Evolutionary conservation across 2,797 vertebrate genomes (phyloP), one percentile per base, ranked within the genome.

Genomic region (Peromyscus melanophrys): DNA sequence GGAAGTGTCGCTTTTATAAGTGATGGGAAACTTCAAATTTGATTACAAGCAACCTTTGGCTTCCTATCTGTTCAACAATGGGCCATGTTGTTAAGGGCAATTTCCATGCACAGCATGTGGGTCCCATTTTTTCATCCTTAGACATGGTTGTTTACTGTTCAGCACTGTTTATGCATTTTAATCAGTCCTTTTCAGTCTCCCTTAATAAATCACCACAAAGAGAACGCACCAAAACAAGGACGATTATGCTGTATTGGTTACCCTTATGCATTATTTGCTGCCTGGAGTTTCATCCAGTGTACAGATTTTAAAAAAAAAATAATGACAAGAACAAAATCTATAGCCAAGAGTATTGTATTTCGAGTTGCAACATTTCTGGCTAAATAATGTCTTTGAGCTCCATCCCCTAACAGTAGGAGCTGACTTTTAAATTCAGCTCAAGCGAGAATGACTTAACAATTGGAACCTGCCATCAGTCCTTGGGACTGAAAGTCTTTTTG

Each of bases 11-110:
- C 98, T 99, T 99, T 99, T 98, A 98, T 98, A 99, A 98, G 98
- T 99, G 98, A 99, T 99, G 99, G 98, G 99, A 99, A 99, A 99
- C 99, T 99, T 99, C 99, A 99, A 99, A 99, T 99, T 99, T 99
- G 99, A 99, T 99, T 99, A 99, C 99, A 99, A 99, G 99, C 99
- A 99, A 99, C 99, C 99, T 99, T 99, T 99, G 99, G 99, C 99
- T 99, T 99, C 99, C 99, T 99, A 99, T 99, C 99, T 99, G 97
- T 98, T 98, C 97, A 99, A 99, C 99, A 99, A 99, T 99, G 99
- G 99, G 98, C 99, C 98, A 98, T 99, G 99, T 99, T 99, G 99
- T 99, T 99, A 99, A 99, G 99, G 99, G 99, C 99, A 99, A 99
- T 99, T 99, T 99, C 99, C 99, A 99, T 99, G 99, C 99, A 99